Conservation (phyloP, 2,797 vertebrate species). For the Brotula barbata region DNA sequence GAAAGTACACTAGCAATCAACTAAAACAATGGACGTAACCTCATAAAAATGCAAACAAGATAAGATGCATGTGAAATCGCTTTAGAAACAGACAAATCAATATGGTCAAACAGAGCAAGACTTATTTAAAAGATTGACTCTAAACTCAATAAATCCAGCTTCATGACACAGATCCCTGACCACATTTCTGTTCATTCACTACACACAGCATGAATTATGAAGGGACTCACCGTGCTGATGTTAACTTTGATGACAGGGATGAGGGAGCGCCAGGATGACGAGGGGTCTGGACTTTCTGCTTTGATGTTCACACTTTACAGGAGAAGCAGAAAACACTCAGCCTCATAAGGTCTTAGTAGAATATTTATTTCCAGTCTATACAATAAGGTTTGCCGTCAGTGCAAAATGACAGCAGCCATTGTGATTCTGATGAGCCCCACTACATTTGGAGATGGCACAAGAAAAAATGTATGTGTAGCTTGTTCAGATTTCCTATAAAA, state of each 20-base stretch:
- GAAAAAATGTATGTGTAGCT: not conserved
- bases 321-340: conserved; percentile 12
- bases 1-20: not conserved
- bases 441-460: not conserved
- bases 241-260: conserved; percentile 98
- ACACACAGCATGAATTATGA: not conserved
- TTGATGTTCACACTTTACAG: conserved; percentile 86
- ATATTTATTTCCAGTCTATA: conserved; percentile 3
- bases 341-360: not conserved
- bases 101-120: not conserved
- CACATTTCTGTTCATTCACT: not conserved
- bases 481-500: conserved; percentile 4
- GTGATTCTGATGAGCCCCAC: not conserved
- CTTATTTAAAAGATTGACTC: not conserved
- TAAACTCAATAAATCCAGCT: not conserved
- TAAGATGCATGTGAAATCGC: not conserved
- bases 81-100: not conserved
- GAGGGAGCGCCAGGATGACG: conserved; percentile 96
- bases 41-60: not conserved
- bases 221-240: conserved; percentile 92
- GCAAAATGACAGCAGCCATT: conserved; percentile 5
- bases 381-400: not conserved
- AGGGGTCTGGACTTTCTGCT: conserved; percentile 88
- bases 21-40: not conserved
- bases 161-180: not conserved